Evolutionary conservation across 2,888 invertebrate species (phyloP).

Genomic region (Cephus spinipes): DNA sequence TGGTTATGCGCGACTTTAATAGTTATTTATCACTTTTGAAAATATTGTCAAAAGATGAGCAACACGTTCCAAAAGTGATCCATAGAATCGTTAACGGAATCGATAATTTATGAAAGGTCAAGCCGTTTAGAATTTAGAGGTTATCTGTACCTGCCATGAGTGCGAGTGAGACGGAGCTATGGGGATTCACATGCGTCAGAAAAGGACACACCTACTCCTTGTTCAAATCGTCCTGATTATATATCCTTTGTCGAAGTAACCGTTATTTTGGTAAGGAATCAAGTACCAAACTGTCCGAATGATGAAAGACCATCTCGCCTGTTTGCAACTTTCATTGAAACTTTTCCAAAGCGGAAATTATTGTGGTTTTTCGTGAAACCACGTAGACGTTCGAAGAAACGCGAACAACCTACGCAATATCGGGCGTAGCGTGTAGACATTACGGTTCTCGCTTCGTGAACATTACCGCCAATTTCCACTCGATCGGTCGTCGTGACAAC

Average conservation of each 20-base stretch:
- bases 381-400: neutral
- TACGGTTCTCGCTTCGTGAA: neutral
- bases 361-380: neutral
- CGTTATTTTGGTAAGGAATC: neutral
- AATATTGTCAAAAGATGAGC: neutral
- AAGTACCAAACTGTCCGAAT: neutral
- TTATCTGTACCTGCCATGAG: neutral
- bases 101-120: neutral
- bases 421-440: neutral
- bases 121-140: neutral
- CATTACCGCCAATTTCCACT: neutral
- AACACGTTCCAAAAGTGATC: neutral
- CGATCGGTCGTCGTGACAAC: neutral
- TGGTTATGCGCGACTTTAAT: neutral
- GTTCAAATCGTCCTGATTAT: neutral
- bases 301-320: neutral
- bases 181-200: neutral
- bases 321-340: neutral
- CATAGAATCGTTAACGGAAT: neutral
- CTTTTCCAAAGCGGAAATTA: neutral
- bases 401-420: neutral
- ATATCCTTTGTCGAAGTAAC: neutral
- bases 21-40: neutral
- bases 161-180: neutral
- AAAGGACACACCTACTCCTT: no score